Base-by-base conservation (phyloP, 2,888 invertebrate genomes). In the Strigamia transsilvanica region DNA sequence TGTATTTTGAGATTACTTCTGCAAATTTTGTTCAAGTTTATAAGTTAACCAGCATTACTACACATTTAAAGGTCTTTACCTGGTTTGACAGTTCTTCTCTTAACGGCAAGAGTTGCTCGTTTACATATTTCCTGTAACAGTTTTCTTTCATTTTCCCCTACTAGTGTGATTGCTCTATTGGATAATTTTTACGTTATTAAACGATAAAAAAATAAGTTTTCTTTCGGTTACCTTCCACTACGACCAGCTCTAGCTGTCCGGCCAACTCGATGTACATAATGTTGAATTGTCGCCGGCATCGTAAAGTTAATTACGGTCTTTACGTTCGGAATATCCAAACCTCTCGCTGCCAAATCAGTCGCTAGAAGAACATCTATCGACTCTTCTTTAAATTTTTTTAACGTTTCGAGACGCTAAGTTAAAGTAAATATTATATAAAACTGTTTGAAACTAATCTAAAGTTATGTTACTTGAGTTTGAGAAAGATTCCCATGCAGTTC, bases 201-300 rank as follows among this genome's bases (percentile, higher is more conserved):
- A 18, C 23, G 2, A 6, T 6, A 34, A 94, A 61, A 98, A 93
- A 23, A 99, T 94, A 81, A 94, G 94, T 88, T 98, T 98, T 23
- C 99, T 94, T 6, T 99, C 12, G 10, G 27, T n/a, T 15, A 81
- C 81, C 81, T 66, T 23, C 99, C 99, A 15, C 93, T 94, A 81
- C 94, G 92, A 0, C 98, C 98, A 10, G 99, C 99, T 86, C 99
- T 91, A 0, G 99, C 99, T 1, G 99, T 99, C 86, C 99, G 91
- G 51, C 99, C 99, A 10, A 99, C 96, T 88, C 93, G 91, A 89
- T 99, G 99, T 85, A 99, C 97, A 86, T 99, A 99, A 88, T 98
- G 98, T 86, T 98, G 96, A 23, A 98, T 88, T 0, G 96, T 95
- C 73, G 94, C 93, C 0, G 99, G 99, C 93, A 99, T 93, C 0